A percentile compares a stretch with the other conserved stretches of the same genome.
These are phyloP conservation scores for Hipposideros larvatus DNA, from an alignment of 2,797 vertebrate species.

Conservation along the genomic window DNA sequence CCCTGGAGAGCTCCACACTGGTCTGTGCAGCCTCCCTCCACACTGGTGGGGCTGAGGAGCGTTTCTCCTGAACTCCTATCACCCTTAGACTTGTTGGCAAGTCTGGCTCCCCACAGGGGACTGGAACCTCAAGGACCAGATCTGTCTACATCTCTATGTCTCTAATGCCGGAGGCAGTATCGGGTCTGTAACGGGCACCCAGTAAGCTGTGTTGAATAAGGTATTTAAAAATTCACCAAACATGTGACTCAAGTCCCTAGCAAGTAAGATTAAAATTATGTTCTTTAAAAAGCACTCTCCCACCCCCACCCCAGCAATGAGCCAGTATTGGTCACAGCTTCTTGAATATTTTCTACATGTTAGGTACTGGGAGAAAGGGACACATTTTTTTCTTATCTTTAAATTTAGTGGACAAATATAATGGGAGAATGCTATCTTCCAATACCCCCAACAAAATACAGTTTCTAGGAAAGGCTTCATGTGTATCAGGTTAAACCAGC, in stretches of 20 bases:
- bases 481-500: background rate
- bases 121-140: background rate
- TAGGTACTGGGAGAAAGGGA: background rate
- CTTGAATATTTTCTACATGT: slow-evolving; percentile 26
- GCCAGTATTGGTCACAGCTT: slow-evolving; percentile 11
- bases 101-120: background rate
- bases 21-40: background rate
- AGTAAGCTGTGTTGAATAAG: background rate
- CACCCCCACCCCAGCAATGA: background rate
- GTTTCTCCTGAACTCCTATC: background rate
- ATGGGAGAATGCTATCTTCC: background rate
- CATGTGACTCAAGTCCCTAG: slow-evolving; percentile 29
- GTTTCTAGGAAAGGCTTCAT: background rate
- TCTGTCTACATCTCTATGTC: background rate
- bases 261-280: slow-evolving; percentile 26
- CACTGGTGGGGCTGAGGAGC: background rate
- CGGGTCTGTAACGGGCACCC: background rate
- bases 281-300: background rate
- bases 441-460: slow-evolving; percentile 34
- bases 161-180: background rate
- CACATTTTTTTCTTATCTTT: background rate
- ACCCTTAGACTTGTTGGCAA: background rate
- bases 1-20: background rate
- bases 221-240: background rate
- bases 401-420: background rate